phyloP scores from a whole-genome alignment of 2,113 vertebrate species.

The Rousettus leschenaultii region DNA sequence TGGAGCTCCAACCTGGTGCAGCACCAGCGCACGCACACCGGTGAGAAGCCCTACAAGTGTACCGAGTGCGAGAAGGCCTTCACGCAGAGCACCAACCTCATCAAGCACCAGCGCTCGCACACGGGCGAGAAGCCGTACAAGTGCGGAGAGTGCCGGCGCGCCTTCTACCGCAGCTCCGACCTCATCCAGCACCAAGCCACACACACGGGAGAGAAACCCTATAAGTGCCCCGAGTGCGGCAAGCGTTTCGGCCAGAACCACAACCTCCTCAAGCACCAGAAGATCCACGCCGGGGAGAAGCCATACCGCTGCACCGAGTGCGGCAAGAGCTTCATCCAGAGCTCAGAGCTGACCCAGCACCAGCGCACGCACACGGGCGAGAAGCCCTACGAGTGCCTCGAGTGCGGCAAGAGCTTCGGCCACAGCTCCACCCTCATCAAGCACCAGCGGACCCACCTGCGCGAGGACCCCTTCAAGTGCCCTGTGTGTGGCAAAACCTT shows the following conservation, averaged over 20 bases:
- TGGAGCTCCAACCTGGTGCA: slow-evolving; percentile 78
- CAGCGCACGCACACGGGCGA: slow-evolving; percentile 75
- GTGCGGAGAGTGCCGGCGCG: slow-evolving; percentile 75
- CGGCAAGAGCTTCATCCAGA: slow-evolving; percentile 78
- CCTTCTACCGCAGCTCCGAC: slow-evolving; percentile 77
- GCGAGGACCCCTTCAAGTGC: slow-evolving; percentile 77
- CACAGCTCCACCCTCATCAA: slow-evolving; percentile 78
- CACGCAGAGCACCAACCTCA: slow-evolving; percentile 78
- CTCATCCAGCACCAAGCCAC: slow-evolving; percentile 79
- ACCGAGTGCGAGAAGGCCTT: slow-evolving; percentile 77
- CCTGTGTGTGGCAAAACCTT: slow-evolving; percentile 75
- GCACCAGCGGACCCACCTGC: slow-evolving; percentile 76
- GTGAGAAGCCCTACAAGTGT: slow-evolving; percentile 79
- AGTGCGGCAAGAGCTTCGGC: slow-evolving; percentile 77
- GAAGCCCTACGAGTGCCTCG: slow-evolving; percentile 77
- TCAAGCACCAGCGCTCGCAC: slow-evolving; percentile 77
- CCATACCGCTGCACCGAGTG: slow-evolving; percentile 76
- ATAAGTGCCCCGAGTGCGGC: slow-evolving; percentile 75
- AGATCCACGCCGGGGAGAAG: slow-evolving; percentile 76
- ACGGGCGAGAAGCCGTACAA: slow-evolving; percentile 76
- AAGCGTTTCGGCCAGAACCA: slow-evolving; percentile 78
- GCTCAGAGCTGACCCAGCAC: slow-evolving; percentile 76
- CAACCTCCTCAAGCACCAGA: slow-evolving; percentile 78
- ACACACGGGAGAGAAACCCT: slow-evolving; percentile 75
- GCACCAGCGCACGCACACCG: slow-evolving; percentile 77